Evolutionary conservation across 2,797 vertebrate genomes (phyloP).

Genomic region (Emys orbicularis): DNA sequence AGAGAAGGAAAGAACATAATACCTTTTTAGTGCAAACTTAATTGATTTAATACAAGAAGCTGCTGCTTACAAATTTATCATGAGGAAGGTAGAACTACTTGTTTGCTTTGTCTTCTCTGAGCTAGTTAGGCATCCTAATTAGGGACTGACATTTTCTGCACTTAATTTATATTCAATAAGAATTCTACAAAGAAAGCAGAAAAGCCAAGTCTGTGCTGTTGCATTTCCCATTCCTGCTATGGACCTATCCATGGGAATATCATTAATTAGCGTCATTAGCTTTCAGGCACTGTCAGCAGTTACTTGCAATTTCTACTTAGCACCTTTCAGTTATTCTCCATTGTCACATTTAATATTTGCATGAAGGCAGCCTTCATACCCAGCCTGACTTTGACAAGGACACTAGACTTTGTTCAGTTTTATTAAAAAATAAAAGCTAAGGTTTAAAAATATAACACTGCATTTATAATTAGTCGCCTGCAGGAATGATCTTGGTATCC

Average conservation of each 20-base stretch:
- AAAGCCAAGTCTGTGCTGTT: conserved; percentile 18
- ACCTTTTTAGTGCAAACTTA: not conserved
- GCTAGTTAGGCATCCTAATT: conserved; percentile 44
- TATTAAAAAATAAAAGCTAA: conserved; percentile 46
- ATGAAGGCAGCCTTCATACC: conserved; percentile 46
- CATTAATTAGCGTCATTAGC: conserved; percentile 78
- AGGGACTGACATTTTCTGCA: conserved; percentile 48
- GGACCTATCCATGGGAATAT: conserved; percentile 56
- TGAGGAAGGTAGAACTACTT: not conserved
- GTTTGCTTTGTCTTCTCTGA: conserved; percentile 30
- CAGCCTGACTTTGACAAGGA: conserved; percentile 68
- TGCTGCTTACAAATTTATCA: conserved; percentile 12
- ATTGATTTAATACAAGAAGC: not conserved
- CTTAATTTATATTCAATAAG: conserved; percentile 39
- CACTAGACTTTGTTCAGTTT: conserved; percentile 9
- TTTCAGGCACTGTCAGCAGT: conserved; percentile 73
- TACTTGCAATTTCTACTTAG: conserved; percentile 71
- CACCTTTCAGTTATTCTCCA: conserved; percentile 71
- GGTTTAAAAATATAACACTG: conserved; percentile 25
- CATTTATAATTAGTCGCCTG: conserved; percentile 16
- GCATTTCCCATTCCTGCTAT: conserved; percentile 4
- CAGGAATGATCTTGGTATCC: not conserved
- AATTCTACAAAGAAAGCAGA: conserved; percentile 45
- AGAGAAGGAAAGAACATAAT: not conserved
- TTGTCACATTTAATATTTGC: conserved; percentile 72